Evolutionary conservation across 2,888 invertebrate genomes (phyloP).

Genomic region (Hemaris fuciformis): DNA sequence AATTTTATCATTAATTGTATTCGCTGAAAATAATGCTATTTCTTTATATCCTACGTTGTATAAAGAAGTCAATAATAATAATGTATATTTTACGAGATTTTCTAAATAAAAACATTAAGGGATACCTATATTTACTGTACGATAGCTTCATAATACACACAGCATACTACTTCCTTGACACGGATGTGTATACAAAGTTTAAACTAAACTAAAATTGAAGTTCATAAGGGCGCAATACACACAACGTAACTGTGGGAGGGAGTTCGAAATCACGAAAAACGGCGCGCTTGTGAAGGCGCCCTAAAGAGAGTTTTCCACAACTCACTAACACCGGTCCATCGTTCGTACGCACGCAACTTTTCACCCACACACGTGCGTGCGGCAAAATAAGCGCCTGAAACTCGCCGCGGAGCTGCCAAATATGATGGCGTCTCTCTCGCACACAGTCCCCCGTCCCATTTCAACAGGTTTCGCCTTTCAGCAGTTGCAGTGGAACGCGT

Average conservation of each 20-base stretch:
- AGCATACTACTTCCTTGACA: no score
- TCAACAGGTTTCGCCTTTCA: slow-evolving; percentile 82
- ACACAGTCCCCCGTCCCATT: slow-evolving; percentile 70
- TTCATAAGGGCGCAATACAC: neutral
- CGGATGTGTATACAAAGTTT: neutral
- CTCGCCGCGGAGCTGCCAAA: slow-evolving; percentile 43
- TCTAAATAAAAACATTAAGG: no score
- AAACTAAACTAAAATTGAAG: neutral
- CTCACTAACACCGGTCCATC: slow-evolving; percentile 71
- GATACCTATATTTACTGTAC: no score
- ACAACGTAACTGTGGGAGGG: slow-evolving; percentile 21
- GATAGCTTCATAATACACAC: no score
- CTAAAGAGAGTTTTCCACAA: slow-evolving; percentile 78
- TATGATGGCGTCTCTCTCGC: slow-evolving; percentile 51
- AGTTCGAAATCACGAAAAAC: slow-evolving; percentile 59
- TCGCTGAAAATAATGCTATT: no score
- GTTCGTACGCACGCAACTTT: slow-evolving; percentile 71
- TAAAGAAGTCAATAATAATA: no score
- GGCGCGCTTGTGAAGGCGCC: slow-evolving; percentile 67
- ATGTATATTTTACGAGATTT: no score
- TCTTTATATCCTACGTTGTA: no score
- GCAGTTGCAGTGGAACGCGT: slow-evolving; percentile 75
- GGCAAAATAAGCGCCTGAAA: slow-evolving; percentile 76
- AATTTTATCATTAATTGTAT: no score
- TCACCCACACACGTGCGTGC: slow-evolving; percentile 69